phyloP scores from a whole-genome alignment of 2,113 vertebrate species.

The Dryoscopus gambensis region DNA sequence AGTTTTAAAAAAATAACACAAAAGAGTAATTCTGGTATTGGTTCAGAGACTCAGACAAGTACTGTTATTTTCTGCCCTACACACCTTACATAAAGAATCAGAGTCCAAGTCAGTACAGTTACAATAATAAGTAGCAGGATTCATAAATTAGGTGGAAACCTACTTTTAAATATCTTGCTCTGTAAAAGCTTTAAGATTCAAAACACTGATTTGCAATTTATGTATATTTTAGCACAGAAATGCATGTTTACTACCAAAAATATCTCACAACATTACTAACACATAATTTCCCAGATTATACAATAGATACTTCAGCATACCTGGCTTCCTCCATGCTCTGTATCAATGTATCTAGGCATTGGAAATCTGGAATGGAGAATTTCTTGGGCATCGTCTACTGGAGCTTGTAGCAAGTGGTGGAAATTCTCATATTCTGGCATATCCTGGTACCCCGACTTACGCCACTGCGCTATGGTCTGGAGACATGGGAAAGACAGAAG shows the following conservation, averaged over 20 bases:
- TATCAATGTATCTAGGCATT: slow-evolving; percentile 96
- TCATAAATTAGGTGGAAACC: not conserved
- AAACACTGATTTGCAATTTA: not conserved
- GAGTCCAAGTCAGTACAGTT: not conserved
- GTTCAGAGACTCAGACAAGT: not conserved
- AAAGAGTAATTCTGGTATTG: not conserved
- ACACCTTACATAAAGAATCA: not conserved
- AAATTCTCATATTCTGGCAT: slow-evolving; percentile 96
- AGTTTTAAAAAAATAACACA: not conserved
- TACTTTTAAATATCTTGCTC: not conserved
- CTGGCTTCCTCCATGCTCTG: slow-evolving; percentile 96
- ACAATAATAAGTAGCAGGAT: not conserved
- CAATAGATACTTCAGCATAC: slow-evolving; percentile 51
- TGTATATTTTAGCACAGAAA: not conserved
- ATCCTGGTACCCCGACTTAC: slow-evolving; percentile 94
- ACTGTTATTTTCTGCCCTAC: not conserved
- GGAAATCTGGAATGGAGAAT: slow-evolving; percentile 94
- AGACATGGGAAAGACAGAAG: slow-evolving; percentile 44
- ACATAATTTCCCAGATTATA: not conserved
- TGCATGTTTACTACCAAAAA: not conserved
- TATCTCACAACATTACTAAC: not conserved
- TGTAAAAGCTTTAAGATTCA: not conserved
- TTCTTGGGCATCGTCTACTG: slow-evolving; percentile 93
- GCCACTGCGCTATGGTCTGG: slow-evolving; percentile 95
- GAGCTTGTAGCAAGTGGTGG: slow-evolving; percentile 91